Conservation (phyloP, 2,113 vertebrate genomes). For the Cichladusa arquata region DNA sequence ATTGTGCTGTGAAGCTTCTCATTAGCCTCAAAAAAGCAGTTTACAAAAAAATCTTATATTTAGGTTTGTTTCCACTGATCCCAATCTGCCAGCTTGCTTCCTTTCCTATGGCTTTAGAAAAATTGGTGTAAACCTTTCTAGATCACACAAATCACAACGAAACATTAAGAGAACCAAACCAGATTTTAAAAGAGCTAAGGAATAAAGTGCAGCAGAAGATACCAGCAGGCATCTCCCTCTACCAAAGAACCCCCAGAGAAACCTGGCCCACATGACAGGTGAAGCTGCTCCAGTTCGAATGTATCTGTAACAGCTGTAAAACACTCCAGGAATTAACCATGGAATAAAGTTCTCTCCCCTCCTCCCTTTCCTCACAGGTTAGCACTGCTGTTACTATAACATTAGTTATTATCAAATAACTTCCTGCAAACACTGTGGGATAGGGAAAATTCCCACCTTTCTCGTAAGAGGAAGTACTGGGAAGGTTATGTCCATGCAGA, state of each 20-base stretch:
- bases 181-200: not conserved
- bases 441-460: not conserved
- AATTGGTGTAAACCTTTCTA: slow-evolving; percentile 16
- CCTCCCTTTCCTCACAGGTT: not conserved
- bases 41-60: not conserved
- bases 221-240: not conserved
- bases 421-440: not conserved
- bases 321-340: not conserved
- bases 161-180: slow-evolving; percentile 17
- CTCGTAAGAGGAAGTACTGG: not conserved
- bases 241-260: not conserved
- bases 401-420: not conserved
- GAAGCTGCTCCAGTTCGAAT: not conserved
- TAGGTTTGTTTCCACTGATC: not conserved
- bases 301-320: not conserved
- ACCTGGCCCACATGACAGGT: not conserved
- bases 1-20: slow-evolving; percentile 50
- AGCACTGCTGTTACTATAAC: not conserved
- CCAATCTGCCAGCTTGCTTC: not conserved
- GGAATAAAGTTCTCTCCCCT: not conserved
- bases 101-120: slow-evolving; percentile 18
- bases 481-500: not conserved
- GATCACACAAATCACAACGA: slow-evolving; percentile 30
- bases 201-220: not conserved
- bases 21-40: slow-evolving; percentile 27